Evolutionary conservation across 2,797 vertebrate species (phyloP), one percentile per base, ranked within the genome.

Genomic region (Myotis vivesi): DNA sequence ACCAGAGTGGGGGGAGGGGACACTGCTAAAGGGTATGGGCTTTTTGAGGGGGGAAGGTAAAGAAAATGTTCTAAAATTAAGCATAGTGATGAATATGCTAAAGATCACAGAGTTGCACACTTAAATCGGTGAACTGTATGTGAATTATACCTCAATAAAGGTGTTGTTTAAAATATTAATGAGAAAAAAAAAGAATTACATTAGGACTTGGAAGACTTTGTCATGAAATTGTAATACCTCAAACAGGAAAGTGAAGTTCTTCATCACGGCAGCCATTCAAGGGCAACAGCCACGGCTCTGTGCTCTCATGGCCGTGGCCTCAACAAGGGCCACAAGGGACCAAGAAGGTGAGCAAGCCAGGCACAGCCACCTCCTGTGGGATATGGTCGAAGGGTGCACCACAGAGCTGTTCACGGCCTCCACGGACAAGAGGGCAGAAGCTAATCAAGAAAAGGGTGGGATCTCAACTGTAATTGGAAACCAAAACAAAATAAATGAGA

Each of bases 151-250:
- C 59, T 87, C 59, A 79, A 19, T 38, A 87, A 92, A 88, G 41
- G 38, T 57, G 6, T 36, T 75, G 73, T 68, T 95, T 89, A 77
- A 92, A 93, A 44, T 44, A 85, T 51, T 84, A 77, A 72, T 7
- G 22, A 89, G 36, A 3, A 82, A 82, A 68, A 88, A 88, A 72
- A 77, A 66, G 41, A 87, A 92, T 72, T 19, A 59, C 8, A 28
- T 38, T 77, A 92, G 62, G 53, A 77, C 20, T 85, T 68, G 77
- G 66, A 90, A 96, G 30, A 7, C 53, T 44, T 77, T 59, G n/a
- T 73, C 83, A 91, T 33, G 49, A 89, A 84, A 75, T 0, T 38
- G 64, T 87, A 44, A 38, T 53, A 57, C 15, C 95, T 89, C 49
- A 20, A 66, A 84, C 76, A 91, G 41, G 59, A 82, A 53, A 53